Evolutionary conservation across 2,888 invertebrate species (phyloP), one percentile per base, ranked within the genome.

Genomic region (Pachliopta kotzebuea): DNA sequence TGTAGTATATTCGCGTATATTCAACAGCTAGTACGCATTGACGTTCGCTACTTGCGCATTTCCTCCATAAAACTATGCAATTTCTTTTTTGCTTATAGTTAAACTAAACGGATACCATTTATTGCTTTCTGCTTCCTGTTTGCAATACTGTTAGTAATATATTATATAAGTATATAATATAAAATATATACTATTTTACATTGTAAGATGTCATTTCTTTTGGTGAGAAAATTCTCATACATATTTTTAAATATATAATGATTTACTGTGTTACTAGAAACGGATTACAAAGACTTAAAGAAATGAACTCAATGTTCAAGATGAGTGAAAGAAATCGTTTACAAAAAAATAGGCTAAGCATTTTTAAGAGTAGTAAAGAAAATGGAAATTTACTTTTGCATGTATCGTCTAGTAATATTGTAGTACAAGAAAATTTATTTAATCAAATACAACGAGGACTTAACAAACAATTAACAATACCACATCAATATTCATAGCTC

Each of bases 401-500:
- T 3, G 14, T 11, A 37, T 14, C 37, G 14, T 14, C 9, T n/a
- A 45, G 4, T 45, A 45, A 4, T 45, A n/a, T 18, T 1, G 18
- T 45, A 45, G 45, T 45, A n/a, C n/a, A 45, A 45, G n/a, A 2
- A 45, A 45, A 45, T n/a, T 4, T n/a, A n/a, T 18, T 52, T 0
- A 23, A 18, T 20, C 26, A 53, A 62, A 57, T 53, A 57, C 21
- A 31, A 60, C 68, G 70, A 72, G 68, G 70, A 72, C 72, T 68
- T 67, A 70, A 68, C 71, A 69, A 68, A 71, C 77, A 78, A 72
- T 70, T 71, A 74, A 74, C 69, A 72, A 67, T 70, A 67, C 69
- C 75, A 68, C 71, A 76, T 78, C 72, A 76, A 75, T 78, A 77
- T 78, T 76, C 73, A 76, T 70, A 73, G 69, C 61, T 67, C 63